Evolutionary conservation across 2,888 invertebrate species (phyloP).

Genomic region (Hydraecia micacea): DNA sequence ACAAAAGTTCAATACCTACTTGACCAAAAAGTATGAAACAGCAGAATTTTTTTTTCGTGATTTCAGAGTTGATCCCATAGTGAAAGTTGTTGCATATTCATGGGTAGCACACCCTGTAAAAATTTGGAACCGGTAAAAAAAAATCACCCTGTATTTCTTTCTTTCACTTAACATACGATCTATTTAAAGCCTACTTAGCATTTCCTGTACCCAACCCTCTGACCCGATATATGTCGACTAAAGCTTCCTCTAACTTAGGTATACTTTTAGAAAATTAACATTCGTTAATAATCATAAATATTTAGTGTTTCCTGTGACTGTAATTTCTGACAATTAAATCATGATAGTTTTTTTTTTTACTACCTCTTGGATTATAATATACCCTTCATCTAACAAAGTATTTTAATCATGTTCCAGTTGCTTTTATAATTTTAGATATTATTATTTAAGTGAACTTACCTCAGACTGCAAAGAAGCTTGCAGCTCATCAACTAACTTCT

Average conservation of each 20-base stretch:
- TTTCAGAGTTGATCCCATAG: too few species aligned
- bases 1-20: too few species aligned
- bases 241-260: constrained; percentile 24
- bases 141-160: too few species aligned
- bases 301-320: constrained; percentile 67
- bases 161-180: constrained; percentile 7
- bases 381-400: too few species aligned
- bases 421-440: not conserved
- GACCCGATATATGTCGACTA: constrained; percentile 44
- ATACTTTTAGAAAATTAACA: constrained; percentile 53
- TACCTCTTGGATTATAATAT: constrained; percentile 10
- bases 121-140: too few species aligned
- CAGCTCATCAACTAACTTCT: constrained; percentile 81
- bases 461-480: constrained; percentile 84
- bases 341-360: constrained; percentile 27
- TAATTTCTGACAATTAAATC: constrained; percentile 57
- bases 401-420: too few species aligned
- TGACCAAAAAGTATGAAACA: too few species aligned
- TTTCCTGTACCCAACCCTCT: constrained; percentile 44
- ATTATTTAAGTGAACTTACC: constrained; percentile 71
- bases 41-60: too few species aligned
- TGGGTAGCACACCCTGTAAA: too few species aligned
- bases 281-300: constrained; percentile 65
- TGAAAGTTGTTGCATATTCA: too few species aligned
- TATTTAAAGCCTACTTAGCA: constrained; percentile 24